phyloP scores from a whole-genome alignment of 2,888 invertebrate species.

The Catocala fraxini region DNA sequence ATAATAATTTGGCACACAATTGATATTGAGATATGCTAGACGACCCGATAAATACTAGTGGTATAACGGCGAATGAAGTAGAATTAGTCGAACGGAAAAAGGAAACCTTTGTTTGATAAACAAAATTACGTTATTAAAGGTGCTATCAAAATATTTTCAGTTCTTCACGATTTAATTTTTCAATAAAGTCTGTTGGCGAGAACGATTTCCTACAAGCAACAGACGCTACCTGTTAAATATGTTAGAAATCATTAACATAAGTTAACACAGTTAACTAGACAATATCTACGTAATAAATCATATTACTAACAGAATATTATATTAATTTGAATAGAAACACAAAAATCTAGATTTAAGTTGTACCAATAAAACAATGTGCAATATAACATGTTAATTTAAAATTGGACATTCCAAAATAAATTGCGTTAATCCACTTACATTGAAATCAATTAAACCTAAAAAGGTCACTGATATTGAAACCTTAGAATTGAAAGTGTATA shows the following conservation, averaged over 20 bases:
- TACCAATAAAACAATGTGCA: no score
- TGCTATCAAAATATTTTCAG: constrained; percentile 52
- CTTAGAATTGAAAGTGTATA: constrained; percentile 13
- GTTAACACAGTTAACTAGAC: no score
- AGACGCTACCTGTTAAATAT: no score
- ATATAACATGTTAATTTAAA: no score
- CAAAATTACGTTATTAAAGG: constrained; percentile 31
- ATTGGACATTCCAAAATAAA: no score
- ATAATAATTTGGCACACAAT: not conserved
- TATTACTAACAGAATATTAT: no score
- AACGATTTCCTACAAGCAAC: not conserved
- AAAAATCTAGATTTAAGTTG: no score
- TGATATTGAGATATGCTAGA: not conserved
- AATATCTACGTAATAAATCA: no score
- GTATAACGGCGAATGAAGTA: constrained; percentile 21
- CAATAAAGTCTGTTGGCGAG: no score
- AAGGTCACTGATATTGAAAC: constrained; percentile 7
- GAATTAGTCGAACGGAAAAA: constrained; percentile 9
- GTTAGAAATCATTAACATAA: no score
- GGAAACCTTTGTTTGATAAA: constrained; percentile 37
- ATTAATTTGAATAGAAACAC: no score
- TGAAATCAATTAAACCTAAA: not conserved
- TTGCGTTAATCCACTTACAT: no score
- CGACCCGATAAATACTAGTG: constrained; percentile 4
- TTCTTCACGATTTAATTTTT: not conserved